These are phyloP conservation scores for Anastatus disparis DNA, from an alignment of 1,140 invertebrate genomes.

Conservation along the genomic window DNA sequence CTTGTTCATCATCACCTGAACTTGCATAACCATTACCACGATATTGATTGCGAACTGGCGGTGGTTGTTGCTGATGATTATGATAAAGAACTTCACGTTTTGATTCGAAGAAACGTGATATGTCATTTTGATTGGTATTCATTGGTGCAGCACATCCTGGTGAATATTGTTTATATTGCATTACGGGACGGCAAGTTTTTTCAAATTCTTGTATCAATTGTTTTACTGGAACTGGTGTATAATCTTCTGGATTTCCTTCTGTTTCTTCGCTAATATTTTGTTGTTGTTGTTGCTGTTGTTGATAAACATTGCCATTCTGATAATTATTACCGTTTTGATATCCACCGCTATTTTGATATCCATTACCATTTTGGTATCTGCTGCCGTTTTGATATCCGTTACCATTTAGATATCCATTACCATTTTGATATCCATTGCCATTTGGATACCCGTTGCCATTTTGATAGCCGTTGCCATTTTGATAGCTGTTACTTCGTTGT, in stretches of 20 bases:
- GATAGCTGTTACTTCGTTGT: not conserved
- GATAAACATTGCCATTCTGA: not conserved
- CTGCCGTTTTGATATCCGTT: not conserved
- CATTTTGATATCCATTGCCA: not conserved
- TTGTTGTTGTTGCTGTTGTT: not conserved
- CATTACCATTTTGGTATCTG: not conserved
- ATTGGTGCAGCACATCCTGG: conserved; percentile 44
- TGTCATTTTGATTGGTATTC: conserved; percentile 51
- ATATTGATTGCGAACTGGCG: conserved; percentile 5
- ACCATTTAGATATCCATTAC: not conserved
- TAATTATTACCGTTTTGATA: conserved; percentile 21
- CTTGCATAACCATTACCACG: conserved; percentile 41
- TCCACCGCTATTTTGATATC: not conserved
- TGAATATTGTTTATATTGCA: conserved; percentile 67
- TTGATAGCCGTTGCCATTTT: not conserved
- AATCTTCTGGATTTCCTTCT: conserved; percentile 58
- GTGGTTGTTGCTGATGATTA: not conserved
- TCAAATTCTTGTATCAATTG: conserved; percentile 74
- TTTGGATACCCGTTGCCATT: not conserved
- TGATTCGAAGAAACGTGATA: conserved; percentile 60
- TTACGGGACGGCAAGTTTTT: conserved; percentile 68
- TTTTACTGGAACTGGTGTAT: conserved; percentile 72
- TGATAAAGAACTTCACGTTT: conserved; percentile 17
- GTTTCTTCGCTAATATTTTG: not conserved
- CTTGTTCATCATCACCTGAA: conserved; percentile 42